Base-by-base conservation (phyloP, 2,113 vertebrate species). In the Muscicapa adusta region DNA sequence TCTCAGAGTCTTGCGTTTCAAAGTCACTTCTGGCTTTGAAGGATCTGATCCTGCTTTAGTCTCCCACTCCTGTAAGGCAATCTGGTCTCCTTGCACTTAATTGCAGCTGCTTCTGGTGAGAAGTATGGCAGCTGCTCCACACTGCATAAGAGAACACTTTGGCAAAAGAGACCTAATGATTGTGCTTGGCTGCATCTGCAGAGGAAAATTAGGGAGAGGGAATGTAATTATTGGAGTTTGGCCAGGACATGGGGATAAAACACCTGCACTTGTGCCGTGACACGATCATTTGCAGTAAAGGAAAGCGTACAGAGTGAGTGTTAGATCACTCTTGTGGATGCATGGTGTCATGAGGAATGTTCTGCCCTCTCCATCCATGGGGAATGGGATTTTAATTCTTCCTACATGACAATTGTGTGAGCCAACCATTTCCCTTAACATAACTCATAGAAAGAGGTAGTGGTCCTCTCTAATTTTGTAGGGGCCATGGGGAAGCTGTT, bases 361-460 rank as follows among this genome's bases (percentile, higher is more conserved):
- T 85, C 65, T 82, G 48, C 48, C 31, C 56, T 82, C 76, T 34
- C 67, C 25, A 23, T 48, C 78, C 6, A 1, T 12, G 24, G 57
- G 45, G 50, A 90, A 51, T 11, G 14, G 8, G 25, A 3, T 48
- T 84, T 80, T 81, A 76, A 73, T 81, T 83, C 57, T 80, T 89
- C 0, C 0, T 68, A 38, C 9, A 10, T 70, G 75, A 48, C 24
- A 34, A 66, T 14, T 68, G 12, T 0, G 3, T 60, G 70, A 85
- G 33, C 48, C 47, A 60, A 65, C 18, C n/a, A 31, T 93, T 81
- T 93, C 68, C 40, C 57, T 51, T 77, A 91, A 74, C 28, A 88
- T 26, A 57, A 50, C 31, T 89, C 54, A 36, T 1, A 79, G 88
- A 91, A 95, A 96, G 94, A 93, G 93, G 87, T 85, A 94, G 82